Conservation (phyloP, 2,113 vertebrate genomes). For the Bothrops jararaca region DNA sequence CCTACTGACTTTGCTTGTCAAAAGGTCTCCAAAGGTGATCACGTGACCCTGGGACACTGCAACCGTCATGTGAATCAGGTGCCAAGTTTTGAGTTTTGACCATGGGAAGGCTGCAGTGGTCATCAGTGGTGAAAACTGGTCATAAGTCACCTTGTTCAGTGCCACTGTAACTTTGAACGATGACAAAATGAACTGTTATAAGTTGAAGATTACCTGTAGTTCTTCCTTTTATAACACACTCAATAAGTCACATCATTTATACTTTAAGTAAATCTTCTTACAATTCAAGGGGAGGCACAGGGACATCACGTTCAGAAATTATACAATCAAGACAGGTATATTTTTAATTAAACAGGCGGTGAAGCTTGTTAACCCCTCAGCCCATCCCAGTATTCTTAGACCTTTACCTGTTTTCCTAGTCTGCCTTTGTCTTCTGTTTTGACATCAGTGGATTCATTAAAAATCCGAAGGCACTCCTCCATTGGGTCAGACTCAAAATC, state of each 20-base stretch:
- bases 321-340: background rate
- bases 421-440: slow-evolving; percentile 93
- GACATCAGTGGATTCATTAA: slow-evolving; percentile 91
- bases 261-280: background rate
- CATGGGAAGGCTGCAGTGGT: background rate
- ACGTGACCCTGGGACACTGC: too few species aligned
- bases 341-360: background rate
- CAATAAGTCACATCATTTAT: background rate
- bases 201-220: background rate
- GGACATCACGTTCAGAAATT: background rate
- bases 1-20: background rate
- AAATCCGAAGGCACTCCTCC: slow-evolving; percentile 96
- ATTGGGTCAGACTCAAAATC: slow-evolving; percentile 91
- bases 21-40: background rate
- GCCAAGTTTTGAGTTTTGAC: background rate
- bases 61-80: too few species aligned
- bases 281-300: background rate
- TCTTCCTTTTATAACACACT: background rate
- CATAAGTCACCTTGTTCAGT: background rate
- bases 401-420: slow-evolving; percentile 87
- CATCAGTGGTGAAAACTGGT: background rate
- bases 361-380: background rate
- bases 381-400: too few species aligned
- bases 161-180: background rate
- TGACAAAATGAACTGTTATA: background rate